Evolutionary conservation across 2,113 vertebrate genomes (phyloP).

Genomic region (Felis catus): F.catus_Fca126_mat1.0 CM031413.1:165158001-165158500

Average conservation of each 20-base stretch:
- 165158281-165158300: accelerated
- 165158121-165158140: background rate
- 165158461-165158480: background rate
- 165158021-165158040: background rate
- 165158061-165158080: accelerated
- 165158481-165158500: background rate
- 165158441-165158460: accelerated
- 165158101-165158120: background rate
- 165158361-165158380: background rate
- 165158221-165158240: accelerated
- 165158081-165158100: background rate
- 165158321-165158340: background rate
- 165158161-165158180: background rate
- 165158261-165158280: background rate
- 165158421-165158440: accelerated
- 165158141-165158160: background rate
- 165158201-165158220: background rate
- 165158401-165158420: accelerated
- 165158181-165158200: no score
- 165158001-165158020: background rate
- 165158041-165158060: background rate
- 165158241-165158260: background rate
- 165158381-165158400: background rate
- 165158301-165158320: background rate
- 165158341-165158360: background rate